A percentile compares a stretch with the other conserved stretches of the same genome.
phyloP scores from a whole-genome alignment of 1,140 invertebrate genomes.

The Acromyrmex echinatior region DNA sequence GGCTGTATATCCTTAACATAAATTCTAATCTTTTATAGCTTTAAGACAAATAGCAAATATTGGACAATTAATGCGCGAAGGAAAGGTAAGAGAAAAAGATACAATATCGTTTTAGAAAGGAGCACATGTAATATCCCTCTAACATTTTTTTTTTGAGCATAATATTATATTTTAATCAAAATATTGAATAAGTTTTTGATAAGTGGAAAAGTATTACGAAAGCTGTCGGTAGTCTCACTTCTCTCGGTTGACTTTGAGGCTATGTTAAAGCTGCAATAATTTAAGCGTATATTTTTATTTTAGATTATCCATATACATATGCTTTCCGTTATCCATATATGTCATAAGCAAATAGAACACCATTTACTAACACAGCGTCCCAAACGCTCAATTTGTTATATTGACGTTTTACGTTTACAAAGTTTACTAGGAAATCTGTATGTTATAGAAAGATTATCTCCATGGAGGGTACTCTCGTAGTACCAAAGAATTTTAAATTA shows the following conservation, averaged over 20 bases:
- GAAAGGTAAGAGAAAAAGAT: conserved; percentile 48
- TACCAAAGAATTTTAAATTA: conserved; percentile 66
- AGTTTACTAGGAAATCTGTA: conserved; percentile 55
- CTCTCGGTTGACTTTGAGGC: conserved; percentile 61
- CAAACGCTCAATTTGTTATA: conserved; percentile 63
- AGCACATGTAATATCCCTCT: conserved; percentile 23
- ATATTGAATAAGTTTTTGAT: conserved; percentile 61
- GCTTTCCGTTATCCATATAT: conserved; percentile 65
- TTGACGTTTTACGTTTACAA: conserved; percentile 66
- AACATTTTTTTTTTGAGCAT: conserved; percentile 61
- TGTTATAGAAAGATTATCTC: conserved; percentile 55
- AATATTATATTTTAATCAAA: conserved; percentile 69
- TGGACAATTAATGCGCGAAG: conserved; percentile 42
- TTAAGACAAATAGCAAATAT: conserved; percentile 63
- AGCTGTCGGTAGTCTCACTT: conserved; percentile 27
- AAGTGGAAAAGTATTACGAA: conserved; percentile 23
- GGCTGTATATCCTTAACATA: conserved; percentile 68
- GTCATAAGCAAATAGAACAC: conserved; percentile 65
- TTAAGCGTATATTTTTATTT: conserved; percentile 72
- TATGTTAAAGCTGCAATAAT: conserved; percentile 74
- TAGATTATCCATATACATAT: conserved; percentile 61
- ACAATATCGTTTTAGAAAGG: conserved; percentile 35
- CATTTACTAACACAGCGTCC: conserved; percentile 64
- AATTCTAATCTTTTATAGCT: conserved; percentile 71
- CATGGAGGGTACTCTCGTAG: conserved; percentile 1